Evolutionary conservation across 2,113 vertebrate species (phyloP).

Genomic region (Xenopus laevis): DNA sequence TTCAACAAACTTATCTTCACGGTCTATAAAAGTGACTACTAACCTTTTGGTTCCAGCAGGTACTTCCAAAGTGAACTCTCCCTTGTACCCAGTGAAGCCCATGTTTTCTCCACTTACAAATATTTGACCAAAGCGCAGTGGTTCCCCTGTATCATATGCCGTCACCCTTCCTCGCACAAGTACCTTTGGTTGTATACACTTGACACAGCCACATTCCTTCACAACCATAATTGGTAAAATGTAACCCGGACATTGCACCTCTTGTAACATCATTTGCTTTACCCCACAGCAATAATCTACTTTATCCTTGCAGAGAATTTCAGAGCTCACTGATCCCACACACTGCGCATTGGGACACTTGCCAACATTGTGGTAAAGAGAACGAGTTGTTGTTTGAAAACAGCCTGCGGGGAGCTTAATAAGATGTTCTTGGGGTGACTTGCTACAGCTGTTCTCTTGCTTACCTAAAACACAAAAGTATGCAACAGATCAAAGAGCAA

Average conservation of each 20-base stretch:
- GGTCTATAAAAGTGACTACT: constrained; percentile 84
- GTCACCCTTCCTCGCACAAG: constrained; percentile 80
- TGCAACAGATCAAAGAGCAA: not conserved
- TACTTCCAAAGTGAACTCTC: constrained; percentile 86
- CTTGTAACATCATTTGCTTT: constrained; percentile 68
- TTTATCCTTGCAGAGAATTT: constrained; percentile 67
- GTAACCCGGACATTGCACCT: constrained; percentile 73
- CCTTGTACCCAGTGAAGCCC: constrained; percentile 87
- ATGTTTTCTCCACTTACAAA: constrained; percentile 73
- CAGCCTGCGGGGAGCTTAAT: constrained; percentile 84
- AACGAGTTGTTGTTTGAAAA: constrained; percentile 60
- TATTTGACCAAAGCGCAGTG: constrained; percentile 86
- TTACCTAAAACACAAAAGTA: constrained; percentile 63
- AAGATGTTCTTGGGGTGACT: constrained; percentile 70
- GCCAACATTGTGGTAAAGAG: constrained; percentile 80
- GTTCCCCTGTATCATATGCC: constrained; percentile 78
- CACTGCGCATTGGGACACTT: constrained; percentile 76
- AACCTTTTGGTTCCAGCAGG: constrained; percentile 71
- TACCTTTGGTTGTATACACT: constrained; percentile 72
- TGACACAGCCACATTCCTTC: constrained; percentile 78
- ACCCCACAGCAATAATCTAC: constrained; percentile 74
- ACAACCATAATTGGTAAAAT: constrained; percentile 79
- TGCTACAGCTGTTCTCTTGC: constrained; percentile 69
- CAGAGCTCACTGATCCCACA: constrained; percentile 57
- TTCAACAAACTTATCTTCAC: constrained; percentile 73